Conservation (phyloP, 2,797 vertebrate species). For the Apogon hyalosoma region DNA sequence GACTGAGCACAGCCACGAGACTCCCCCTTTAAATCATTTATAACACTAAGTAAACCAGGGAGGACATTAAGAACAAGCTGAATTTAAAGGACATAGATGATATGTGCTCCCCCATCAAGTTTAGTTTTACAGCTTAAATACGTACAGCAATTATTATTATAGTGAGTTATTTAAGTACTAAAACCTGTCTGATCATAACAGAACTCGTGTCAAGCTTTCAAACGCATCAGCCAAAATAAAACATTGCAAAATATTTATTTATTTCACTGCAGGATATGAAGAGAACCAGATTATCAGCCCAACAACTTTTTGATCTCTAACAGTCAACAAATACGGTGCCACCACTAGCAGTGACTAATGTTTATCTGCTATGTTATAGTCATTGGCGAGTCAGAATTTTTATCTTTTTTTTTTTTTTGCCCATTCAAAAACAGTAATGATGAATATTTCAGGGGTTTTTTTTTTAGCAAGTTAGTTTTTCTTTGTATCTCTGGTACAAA, state of each 20-base stretch:
- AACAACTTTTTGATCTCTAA: too few relatives aligned
- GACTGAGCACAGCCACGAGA: slow-evolving; percentile 45
- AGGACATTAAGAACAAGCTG: slow-evolving; percentile 35
- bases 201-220: not conserved
- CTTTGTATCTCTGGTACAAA: too few relatives aligned
- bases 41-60: slow-evolving; percentile 44
- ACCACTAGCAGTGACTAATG: too few relatives aligned
- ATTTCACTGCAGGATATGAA: not conserved
- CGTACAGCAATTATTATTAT: not conserved
- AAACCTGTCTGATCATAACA: slow-evolving; percentile 15
- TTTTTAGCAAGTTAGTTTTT: too few relatives aligned
- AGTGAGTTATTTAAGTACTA: not conserved
- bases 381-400: too few relatives aligned
- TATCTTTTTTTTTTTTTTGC: too few relatives aligned
- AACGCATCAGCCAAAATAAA: slow-evolving; percentile 3
- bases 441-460: too few relatives aligned
- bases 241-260: rapidly evolving
- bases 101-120: slow-evolving; percentile 17
- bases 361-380: too few relatives aligned
- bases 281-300: not conserved
- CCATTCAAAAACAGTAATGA: too few relatives aligned
- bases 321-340: too few relatives aligned
- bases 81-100: slow-evolving; percentile 17
- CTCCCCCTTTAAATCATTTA: slow-evolving; percentile 68
- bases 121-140: not conserved